These are phyloP conservation scores for Paraplagusia blochii DNA, from an alignment of 2,113 vertebrate genomes.

Conservation along the genomic window DNA sequence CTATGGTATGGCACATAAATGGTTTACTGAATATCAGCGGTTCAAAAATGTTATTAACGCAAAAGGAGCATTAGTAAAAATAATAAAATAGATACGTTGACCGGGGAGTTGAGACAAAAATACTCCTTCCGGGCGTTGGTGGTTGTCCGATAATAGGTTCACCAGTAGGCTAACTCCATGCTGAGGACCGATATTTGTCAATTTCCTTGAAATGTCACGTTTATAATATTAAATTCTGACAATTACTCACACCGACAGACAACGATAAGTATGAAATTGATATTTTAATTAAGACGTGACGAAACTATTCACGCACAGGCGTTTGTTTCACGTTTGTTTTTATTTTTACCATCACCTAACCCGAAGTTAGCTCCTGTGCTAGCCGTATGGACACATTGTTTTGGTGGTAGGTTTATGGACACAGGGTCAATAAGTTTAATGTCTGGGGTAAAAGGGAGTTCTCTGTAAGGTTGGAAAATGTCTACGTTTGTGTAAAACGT, in stretches of 20 bases:
- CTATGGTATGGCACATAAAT: too few species aligned
- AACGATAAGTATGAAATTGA: not conserved
- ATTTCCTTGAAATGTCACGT: not conserved
- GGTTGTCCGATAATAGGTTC: slow-evolving; percentile 34
- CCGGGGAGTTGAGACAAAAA: too few species aligned
- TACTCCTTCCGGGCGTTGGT: not conserved
- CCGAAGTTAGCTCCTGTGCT: not conserved
- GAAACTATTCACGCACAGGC: not conserved
- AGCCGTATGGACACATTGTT: too few species aligned
- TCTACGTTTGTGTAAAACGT: too few species aligned
- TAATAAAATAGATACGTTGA: too few species aligned
- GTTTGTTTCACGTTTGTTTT: not conserved
- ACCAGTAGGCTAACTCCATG: not conserved
- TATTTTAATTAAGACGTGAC: not conserved
- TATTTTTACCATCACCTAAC: not conserved
- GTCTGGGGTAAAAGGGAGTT: too few species aligned
- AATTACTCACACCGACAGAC: not conserved
- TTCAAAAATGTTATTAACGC: too few species aligned
- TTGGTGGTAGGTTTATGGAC: too few species aligned
- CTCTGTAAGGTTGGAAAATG: too few species aligned
- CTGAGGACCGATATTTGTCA: not conserved
- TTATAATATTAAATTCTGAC: not conserved
- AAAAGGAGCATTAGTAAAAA: too few species aligned
- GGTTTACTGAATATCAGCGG: too few species aligned
- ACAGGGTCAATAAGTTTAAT: too few species aligned